These are phyloP conservation scores for Lucilia sericata DNA, from an alignment of 1,140 invertebrate species.

Conservation along the genomic window DNA sequence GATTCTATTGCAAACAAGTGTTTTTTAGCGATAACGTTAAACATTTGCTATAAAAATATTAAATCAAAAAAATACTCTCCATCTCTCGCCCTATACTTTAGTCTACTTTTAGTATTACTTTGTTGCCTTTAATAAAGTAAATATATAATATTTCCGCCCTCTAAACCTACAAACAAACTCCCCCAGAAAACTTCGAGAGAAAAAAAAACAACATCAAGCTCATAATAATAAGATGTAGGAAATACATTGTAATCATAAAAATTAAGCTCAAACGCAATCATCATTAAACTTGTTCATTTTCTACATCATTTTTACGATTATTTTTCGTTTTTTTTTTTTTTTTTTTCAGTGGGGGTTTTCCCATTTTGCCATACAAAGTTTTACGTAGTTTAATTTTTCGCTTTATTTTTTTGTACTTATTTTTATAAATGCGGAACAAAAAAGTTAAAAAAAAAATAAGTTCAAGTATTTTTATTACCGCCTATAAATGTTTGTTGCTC, in stretches of 20 bases:
- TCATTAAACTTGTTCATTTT: conserved; percentile 39
- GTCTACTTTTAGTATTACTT: no score
- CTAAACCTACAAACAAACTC: not conserved
- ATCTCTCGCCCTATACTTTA: no score
- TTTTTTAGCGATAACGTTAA: not conserved
- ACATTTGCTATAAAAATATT: not conserved
- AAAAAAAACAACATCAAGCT: not conserved
- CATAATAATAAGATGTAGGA: not conserved
- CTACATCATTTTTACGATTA: conserved; percentile 28
- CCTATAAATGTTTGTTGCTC: conserved; percentile 31
- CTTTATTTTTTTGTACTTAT: no score
- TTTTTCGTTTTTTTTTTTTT: no score
- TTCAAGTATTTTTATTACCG: conserved; percentile 37
- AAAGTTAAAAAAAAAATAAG: not conserved
- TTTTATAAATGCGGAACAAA: not conserved
- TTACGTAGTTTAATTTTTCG: not conserved
- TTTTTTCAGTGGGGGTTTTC: not conserved
- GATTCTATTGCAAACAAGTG: not conserved
- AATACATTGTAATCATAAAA: conserved; percentile 25
- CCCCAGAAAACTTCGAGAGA: not conserved
- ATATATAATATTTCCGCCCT: conserved; percentile 19
- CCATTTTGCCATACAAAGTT: conserved; percentile 17
- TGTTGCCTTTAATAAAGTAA: not conserved
- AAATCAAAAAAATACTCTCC: not conserved
- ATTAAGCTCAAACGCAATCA: conserved; percentile 43